Evolutionary conservation across 37 sponge, comb jelly and placozoan genomes (phyloP).

Genomic region (Ianthella basta): DNA sequence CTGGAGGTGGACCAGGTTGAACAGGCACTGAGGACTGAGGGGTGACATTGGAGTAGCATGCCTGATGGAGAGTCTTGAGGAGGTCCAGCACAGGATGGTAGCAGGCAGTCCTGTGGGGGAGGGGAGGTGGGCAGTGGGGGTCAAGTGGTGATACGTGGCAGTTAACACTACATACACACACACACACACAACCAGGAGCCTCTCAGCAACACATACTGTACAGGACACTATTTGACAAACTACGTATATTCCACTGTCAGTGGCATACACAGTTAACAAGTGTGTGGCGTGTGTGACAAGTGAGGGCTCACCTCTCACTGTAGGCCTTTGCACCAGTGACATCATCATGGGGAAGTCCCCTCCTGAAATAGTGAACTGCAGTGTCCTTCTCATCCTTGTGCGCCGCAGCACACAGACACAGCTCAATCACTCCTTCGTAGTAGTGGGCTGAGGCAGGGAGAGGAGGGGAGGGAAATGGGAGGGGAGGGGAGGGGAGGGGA

Average conservation of each 20-base stretch:
- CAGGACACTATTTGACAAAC: background rate
- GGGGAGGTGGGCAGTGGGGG: no score
- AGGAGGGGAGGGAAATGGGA: background rate
- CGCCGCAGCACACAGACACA: conserved; percentile 75
- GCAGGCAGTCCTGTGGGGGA: background rate
- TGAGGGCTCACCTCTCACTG: conserved; percentile 73
- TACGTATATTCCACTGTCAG: background rate
- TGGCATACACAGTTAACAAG: background rate
- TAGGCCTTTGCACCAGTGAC: conserved; percentile 47
- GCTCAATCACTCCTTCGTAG: conserved; percentile 84
- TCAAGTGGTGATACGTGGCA: no score
- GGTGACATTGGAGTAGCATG: background rate
- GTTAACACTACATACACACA: no score
- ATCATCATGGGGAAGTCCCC: conserved; percentile 70
- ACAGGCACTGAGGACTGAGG: conserved; percentile 38
- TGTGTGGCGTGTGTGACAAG: no score
- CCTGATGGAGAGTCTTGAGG: conserved; percentile 6
- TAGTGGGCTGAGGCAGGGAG: conserved; percentile 38
- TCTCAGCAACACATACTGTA: background rate
- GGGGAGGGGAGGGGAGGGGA: background rate
- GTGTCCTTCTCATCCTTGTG: conserved; percentile 77
- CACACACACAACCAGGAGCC: background rate
- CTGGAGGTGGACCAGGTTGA: conserved; percentile 56
- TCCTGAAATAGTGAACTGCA: conserved; percentile 79
- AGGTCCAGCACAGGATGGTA: conserved; percentile 3